phyloP scores from a whole-genome alignment of 2,797 vertebrate genomes.

The Leuciscus waleckii region DNA sequence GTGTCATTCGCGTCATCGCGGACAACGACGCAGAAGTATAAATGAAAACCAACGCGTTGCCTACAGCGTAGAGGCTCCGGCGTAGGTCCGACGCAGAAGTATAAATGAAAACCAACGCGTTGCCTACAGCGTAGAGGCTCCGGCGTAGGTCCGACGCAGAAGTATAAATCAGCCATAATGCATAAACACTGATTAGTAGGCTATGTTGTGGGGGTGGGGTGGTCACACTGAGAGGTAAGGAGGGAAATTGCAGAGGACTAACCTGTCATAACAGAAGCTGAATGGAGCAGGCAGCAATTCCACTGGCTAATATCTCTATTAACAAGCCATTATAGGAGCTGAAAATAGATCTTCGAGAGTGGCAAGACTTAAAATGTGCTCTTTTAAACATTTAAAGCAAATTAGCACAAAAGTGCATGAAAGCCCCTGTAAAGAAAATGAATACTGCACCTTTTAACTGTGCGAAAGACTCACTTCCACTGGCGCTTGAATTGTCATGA shows the following conservation, averaged over 20 bases:
- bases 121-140: no score
- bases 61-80: no score
- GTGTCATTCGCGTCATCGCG: no score
- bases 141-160: no score
- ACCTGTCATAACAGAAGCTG: conserved; percentile 58
- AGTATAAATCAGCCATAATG: no score
- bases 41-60: no score
- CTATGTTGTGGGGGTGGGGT: conserved; percentile 24
- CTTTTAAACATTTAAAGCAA: conserved; percentile 37
- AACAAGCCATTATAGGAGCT: conserved; percentile 57
- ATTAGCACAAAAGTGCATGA: conserved; percentile 6
- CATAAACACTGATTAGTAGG: not conserved
- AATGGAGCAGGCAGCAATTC: conserved; percentile 58
- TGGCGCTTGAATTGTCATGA: not conserved
- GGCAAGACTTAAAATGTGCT: conserved; percentile 28
- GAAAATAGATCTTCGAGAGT: conserved; percentile 54
- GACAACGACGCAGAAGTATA: no score
- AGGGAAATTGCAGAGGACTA: conserved; percentile 54
- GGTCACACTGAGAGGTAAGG: conserved; percentile 42
- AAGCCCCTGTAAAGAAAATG: not conserved
- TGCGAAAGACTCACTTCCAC: not conserved
- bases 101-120: no score
- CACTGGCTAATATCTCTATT: conserved; percentile 59
- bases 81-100: no score
- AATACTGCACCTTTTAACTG: not conserved